Evolutionary conservation across 1,140 invertebrate species (phyloP).

Genomic region (Macrocentrus cingulum): DNA sequence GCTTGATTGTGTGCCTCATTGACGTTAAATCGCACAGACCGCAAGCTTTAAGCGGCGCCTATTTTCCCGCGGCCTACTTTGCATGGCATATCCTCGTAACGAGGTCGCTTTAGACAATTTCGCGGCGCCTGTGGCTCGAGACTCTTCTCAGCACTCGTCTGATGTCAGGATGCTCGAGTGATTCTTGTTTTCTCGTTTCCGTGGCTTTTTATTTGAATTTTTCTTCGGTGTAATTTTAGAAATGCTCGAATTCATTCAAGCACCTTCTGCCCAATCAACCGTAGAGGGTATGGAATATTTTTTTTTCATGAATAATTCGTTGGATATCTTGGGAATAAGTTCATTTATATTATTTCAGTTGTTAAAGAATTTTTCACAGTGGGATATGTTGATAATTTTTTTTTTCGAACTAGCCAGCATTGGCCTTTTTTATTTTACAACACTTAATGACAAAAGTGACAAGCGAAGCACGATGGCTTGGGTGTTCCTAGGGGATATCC

Average conservation of each 20-base stretch:
- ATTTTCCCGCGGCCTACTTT: conserved; percentile 46
- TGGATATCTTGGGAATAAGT: too few relatives aligned
- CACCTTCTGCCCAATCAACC: too few relatives aligned
- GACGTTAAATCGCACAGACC: conserved; percentile 42
- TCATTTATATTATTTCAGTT: too few relatives aligned
- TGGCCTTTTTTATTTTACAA: too few relatives aligned
- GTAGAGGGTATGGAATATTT: too few relatives aligned
- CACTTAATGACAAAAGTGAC: too few relatives aligned
- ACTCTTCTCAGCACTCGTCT: conserved; percentile 22
- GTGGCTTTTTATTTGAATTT: conserved; percentile 1
- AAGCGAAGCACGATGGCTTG: too few relatives aligned
- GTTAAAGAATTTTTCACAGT: too few relatives aligned
- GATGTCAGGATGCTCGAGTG: conserved; percentile 14
- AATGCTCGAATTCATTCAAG: too few relatives aligned
- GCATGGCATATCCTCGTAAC: conserved; percentile 35
- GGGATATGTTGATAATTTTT: too few relatives aligned
- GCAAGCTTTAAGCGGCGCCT: conserved; percentile 34
- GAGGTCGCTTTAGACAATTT: conserved; percentile 43
- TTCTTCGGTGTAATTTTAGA: neutral
- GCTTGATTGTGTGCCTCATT: conserved; percentile 25
- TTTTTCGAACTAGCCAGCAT: too few relatives aligned
- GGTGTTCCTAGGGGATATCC: conserved; percentile 41
- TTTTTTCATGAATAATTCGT: too few relatives aligned
- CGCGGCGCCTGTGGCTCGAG: conserved; percentile 20
- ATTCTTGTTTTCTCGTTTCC: conserved; percentile 4